Percentiles rank a stretch among this genome's conserved stretches.
Conservation (phyloP, 2,888 invertebrate species). For the Strigamia crassipes region DNA sequence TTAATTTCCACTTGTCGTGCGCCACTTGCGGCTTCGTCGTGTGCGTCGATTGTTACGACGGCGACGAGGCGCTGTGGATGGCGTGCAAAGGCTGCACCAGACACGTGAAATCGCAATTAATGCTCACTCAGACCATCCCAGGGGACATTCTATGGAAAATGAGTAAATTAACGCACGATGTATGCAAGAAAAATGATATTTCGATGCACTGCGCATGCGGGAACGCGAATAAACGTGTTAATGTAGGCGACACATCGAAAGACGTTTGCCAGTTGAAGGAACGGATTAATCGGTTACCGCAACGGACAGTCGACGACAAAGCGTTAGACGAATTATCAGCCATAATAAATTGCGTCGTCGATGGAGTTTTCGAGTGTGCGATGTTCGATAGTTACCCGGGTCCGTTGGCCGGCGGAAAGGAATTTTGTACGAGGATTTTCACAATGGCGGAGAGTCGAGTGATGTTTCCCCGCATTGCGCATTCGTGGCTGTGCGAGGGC, state of each 20-base stretch:
- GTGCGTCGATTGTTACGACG: conserved; percentile 91
- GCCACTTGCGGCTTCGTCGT: conserved; percentile 95
- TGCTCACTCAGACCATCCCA: conserved; percentile 94
- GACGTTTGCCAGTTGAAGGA: conserved; percentile 56
- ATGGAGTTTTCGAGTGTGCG: conserved; percentile 60
- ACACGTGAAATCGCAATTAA: conserved; percentile 82
- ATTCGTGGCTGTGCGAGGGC: conserved; percentile 93
- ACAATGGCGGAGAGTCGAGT: conserved; percentile 77
- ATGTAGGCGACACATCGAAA: conserved; percentile 51
- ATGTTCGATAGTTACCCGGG: conserved; percentile 61
- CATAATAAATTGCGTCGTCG: conserved; percentile 77
- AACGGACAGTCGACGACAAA: conserved; percentile 59
- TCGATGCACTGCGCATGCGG: conserved; percentile 74
- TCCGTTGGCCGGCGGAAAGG: conserved; percentile 66
- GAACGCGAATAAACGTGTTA: too few relatives aligned
- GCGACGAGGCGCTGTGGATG: conserved; percentile 81
- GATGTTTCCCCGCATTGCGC: conserved; percentile 84
- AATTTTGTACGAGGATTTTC: conserved; percentile 75
- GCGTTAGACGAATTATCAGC: conserved; percentile 74
- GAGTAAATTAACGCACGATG: conserved; percentile 71
- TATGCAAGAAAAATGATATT: conserved; percentile 77
- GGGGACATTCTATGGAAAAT: conserved; percentile 69
- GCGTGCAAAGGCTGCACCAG: too few relatives aligned
- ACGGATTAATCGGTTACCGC: conserved; percentile 24
- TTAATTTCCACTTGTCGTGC: conserved; percentile 98